Evolutionary conservation across 2,888 invertebrate species (phyloP).

Genomic region (Quadriops clusia): DNA sequence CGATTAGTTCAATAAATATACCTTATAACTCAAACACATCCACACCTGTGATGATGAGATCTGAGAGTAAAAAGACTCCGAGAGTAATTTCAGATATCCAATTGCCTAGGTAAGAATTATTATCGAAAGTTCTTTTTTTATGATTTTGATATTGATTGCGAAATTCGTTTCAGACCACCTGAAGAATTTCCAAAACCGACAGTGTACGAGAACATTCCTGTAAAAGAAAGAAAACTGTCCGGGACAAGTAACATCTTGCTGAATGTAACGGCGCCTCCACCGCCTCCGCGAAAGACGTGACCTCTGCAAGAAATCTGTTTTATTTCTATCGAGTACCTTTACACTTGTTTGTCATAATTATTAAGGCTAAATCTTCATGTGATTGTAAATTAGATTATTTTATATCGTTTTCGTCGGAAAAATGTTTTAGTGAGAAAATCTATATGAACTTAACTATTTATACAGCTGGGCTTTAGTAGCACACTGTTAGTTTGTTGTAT

Average conservation of each 20-base stretch:
- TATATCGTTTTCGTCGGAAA: too few relatives aligned
- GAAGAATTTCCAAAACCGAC: constrained; percentile 40
- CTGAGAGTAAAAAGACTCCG: constrained; percentile 19
- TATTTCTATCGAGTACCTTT: too few relatives aligned
- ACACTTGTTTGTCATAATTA: too few relatives aligned
- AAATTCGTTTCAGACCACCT: constrained; percentile 37
- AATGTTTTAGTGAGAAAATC: too few relatives aligned
- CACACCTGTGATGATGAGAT: constrained; percentile 24
- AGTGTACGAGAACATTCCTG: constrained; percentile 42
- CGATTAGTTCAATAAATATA: constrained; percentile 21
- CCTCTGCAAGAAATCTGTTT: too few relatives aligned
- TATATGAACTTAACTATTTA: too few relatives aligned
- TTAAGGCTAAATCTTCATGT: too few relatives aligned
- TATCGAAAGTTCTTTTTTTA: constrained; percentile 1
- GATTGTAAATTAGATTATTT: too few relatives aligned
- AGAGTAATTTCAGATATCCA: constrained; percentile 27
- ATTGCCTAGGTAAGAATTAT: constrained; percentile 28
- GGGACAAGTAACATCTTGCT: constrained; percentile 22
- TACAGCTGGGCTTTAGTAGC: too few relatives aligned
- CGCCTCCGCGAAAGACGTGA: constrained; percentile 35
- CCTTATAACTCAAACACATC: constrained; percentile 22
- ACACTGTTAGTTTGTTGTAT: too few relatives aligned
- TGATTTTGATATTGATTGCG: constrained; percentile 1
- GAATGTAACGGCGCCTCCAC: constrained; percentile 32
- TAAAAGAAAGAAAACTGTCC: constrained; percentile 32